Percentiles rank a stretch among this genome's conserved stretches.
These are phyloP conservation scores for Paratilapia polleni DNA, from an alignment of 2,113 vertebrate genomes.

Conservation along the genomic window DNA sequence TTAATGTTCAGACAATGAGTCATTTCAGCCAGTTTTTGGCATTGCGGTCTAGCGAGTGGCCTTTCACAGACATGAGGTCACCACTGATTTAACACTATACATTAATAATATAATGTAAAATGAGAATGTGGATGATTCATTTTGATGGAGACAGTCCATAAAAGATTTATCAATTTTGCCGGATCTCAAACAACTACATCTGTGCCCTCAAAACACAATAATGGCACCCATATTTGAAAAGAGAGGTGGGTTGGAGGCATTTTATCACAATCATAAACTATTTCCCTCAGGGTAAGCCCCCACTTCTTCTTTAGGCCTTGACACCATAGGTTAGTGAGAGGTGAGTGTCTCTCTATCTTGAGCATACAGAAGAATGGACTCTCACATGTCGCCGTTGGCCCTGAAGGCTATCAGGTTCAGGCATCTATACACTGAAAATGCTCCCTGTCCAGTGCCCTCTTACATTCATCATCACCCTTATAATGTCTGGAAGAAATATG, in stretches of 20 bases:
- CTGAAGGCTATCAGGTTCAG: constrained; percentile 73
- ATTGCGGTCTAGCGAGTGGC: background rate
- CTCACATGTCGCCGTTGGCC: constrained; percentile 50
- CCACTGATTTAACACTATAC: constrained; percentile 21
- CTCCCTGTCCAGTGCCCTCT: constrained; percentile 53
- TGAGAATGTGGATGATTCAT: constrained; percentile 8
- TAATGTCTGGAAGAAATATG: constrained; percentile 79
- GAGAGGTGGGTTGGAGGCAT: constrained; percentile 30
- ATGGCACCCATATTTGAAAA: constrained; percentile 30
- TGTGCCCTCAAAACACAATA: constrained; percentile 34
- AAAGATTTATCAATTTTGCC: constrained; percentile 19
- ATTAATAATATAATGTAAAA: constrained; percentile 11
- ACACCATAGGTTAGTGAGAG: constrained; percentile 72
- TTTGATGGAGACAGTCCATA: background rate
- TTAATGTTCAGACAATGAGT: constrained; percentile 60
- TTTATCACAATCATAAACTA: constrained; percentile 72
- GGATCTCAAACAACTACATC: background rate
- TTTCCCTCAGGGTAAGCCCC: constrained; percentile 19
- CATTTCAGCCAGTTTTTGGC: constrained; percentile 18
- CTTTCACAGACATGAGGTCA: constrained; percentile 33
- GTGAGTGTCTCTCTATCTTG: constrained; percentile 72
- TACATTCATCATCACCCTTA: constrained; percentile 79
- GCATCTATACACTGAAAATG: constrained; percentile 66
- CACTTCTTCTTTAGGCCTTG: constrained; percentile 56
- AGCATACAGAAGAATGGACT: constrained; percentile 50